phyloP scores from a whole-genome alignment of 2,113 vertebrate genomes.

The Ochotona curzoniae region DNA sequence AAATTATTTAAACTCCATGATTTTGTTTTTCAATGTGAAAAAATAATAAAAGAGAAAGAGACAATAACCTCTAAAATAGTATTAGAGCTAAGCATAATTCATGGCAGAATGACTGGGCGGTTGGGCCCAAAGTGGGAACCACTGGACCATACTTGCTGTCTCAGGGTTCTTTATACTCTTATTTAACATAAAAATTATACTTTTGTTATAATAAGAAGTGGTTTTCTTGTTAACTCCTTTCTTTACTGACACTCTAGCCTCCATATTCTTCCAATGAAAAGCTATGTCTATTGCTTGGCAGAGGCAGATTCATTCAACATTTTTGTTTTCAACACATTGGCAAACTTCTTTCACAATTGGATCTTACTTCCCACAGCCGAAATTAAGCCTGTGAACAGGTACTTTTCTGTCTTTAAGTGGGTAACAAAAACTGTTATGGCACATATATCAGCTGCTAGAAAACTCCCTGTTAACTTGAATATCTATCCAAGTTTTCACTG shows the following conservation, averaged over 20 bases:
- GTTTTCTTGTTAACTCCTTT: background rate
- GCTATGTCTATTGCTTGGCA: background rate
- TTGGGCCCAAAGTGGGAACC: background rate
- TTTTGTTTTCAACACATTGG: background rate
- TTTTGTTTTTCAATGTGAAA: background rate
- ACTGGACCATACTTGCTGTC: background rate
- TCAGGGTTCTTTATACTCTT: background rate
- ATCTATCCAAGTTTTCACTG: background rate
- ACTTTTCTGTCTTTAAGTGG: background rate
- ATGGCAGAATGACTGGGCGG: background rate
- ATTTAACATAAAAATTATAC: background rate
- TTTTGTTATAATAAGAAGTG: background rate
- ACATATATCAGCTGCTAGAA: background rate
- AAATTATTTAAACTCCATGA: background rate
- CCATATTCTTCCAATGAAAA: background rate
- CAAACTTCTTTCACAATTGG: background rate
- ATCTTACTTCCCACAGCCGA: background rate
- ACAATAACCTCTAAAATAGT: background rate
- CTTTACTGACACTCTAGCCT: background rate
- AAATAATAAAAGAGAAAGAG: background rate
- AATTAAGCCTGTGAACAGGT: background rate
- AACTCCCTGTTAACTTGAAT: background rate
- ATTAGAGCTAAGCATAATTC: background rate
- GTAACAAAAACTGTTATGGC: background rate
- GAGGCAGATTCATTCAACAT: background rate